phyloP scores from a whole-genome alignment of 2,113 vertebrate genomes.

The Corythaeola cristata region DNA sequence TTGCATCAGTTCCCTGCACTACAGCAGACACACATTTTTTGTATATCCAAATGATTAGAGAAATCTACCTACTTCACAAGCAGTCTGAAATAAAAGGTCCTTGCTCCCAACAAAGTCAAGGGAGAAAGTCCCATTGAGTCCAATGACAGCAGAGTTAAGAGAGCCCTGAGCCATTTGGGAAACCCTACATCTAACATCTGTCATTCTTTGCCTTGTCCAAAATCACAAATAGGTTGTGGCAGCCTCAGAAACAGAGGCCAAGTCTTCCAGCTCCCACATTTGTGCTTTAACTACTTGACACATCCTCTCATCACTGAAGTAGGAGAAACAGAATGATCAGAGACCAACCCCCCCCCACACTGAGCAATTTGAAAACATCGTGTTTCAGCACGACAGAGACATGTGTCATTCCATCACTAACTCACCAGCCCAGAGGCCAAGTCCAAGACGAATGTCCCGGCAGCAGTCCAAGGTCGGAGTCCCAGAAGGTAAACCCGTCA shows the following conservation, averaged over 20 bases:
- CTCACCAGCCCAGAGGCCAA: slow-evolving; percentile 16
- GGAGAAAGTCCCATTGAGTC: background rate
- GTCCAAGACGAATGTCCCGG: background rate
- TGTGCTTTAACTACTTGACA: background rate
- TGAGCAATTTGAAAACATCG: background rate
- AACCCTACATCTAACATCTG: background rate
- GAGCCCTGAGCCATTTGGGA: background rate
- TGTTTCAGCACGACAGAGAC: background rate
- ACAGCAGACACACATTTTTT: background rate
- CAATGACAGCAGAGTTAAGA: background rate
- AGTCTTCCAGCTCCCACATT: background rate
- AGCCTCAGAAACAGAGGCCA: background rate
- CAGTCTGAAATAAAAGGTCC: background rate
- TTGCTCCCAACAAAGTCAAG: background rate
- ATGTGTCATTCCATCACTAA: background rate
- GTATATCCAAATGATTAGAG: background rate
- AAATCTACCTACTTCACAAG: background rate
- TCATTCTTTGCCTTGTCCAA: background rate
- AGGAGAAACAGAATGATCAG: background rate
- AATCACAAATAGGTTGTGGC: background rate
- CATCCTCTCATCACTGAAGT: slow-evolving; percentile 3
- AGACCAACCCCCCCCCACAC: background rate
- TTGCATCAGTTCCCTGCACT: background rate
- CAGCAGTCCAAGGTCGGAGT: background rate
- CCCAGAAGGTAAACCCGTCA: background rate